These are phyloP conservation scores for Diarsia dahlii DNA, from an alignment of 2,888 invertebrate species.

Conservation along the genomic window DNA sequence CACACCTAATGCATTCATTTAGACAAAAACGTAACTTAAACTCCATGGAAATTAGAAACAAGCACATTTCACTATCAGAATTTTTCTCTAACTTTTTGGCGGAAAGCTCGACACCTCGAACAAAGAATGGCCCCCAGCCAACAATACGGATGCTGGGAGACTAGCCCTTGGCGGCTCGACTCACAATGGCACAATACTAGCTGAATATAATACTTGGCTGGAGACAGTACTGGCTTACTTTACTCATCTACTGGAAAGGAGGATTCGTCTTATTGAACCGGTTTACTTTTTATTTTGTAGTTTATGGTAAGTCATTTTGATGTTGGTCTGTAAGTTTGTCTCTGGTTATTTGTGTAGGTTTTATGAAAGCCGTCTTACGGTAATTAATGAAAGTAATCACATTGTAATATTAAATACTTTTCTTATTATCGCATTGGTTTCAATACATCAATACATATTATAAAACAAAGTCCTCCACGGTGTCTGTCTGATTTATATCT, in stretches of 20 bases:
- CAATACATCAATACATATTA: too few species aligned
- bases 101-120: slow-evolving; percentile 32
- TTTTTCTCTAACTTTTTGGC: background rate
- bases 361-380: background rate
- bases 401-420: too few species aligned
- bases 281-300: slow-evolving; percentile 2
- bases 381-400: too few species aligned
- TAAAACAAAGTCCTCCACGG: too few species aligned
- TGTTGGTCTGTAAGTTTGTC: background rate
- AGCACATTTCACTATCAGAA: background rate
- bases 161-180: slow-evolving; percentile 37
- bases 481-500: too few species aligned
- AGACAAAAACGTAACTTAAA: background rate
- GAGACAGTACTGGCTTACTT: slow-evolving; percentile 13
- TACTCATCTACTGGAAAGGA: slow-evolving; percentile 4
- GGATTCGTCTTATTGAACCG: background rate
- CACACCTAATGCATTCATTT: background rate
- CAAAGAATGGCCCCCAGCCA: slow-evolving; percentile 42
- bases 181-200: slow-evolving; percentile 45
- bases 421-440: too few species aligned
- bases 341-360: background rate
- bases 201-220: slow-evolving; percentile 31
- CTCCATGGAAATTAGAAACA: background rate
- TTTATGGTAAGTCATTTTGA: background rate
- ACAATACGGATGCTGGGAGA: slow-evolving; percentile 43